phyloP scores from a whole-genome alignment of 35 echinoderm and acorn worm genomes.

The Diadema setosum region DNA sequence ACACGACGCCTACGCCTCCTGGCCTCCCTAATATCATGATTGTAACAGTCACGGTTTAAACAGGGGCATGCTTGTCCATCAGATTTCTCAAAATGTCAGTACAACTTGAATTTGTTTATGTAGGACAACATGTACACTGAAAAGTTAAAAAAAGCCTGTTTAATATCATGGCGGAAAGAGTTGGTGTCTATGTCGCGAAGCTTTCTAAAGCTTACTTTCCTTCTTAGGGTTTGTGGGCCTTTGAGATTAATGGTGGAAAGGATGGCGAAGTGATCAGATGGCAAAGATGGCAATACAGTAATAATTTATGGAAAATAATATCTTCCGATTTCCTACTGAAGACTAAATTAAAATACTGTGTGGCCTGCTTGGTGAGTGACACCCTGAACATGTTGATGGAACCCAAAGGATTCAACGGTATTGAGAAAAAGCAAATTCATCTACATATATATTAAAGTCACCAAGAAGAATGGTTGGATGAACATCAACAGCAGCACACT shows the following conservation, averaged over 20 bases:
- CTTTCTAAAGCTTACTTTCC: neutral
- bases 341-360: conserved; percentile 39
- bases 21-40: neutral
- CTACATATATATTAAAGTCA: neutral
- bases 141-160: neutral
- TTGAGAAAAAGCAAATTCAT: neutral
- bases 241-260: neutral
- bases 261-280: neutral
- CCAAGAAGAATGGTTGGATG: neutral
- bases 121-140: neutral
- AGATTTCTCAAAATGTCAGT: neutral
- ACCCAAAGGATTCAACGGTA: neutral
- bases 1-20: neutral
- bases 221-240: neutral
- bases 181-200: neutral
- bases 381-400: conserved; percentile 33
- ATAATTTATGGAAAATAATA: neutral
- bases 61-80: conserved; percentile 18
- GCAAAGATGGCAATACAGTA: neutral
- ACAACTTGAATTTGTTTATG: neutral
- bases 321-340: conserved; percentile 9
- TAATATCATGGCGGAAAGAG: neutral
- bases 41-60: neutral
- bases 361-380: conserved; percentile 39
- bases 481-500: too few species aligned